Base-by-base conservation (phyloP, 2,797 vertebrate genomes). In the Acanthiza pusilla region DNA sequence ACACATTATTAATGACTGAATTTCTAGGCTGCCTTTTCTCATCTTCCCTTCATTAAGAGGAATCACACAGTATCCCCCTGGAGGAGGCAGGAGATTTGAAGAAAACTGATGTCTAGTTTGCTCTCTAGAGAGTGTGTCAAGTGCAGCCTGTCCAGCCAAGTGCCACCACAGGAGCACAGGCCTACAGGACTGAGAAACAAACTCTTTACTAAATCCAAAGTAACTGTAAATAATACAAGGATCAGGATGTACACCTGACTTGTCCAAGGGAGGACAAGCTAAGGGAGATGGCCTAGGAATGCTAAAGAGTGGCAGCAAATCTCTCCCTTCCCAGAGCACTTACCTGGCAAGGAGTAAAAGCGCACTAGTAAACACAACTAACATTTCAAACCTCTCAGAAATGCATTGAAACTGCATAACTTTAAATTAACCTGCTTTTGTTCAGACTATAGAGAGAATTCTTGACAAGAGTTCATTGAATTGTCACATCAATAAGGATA, bases 281-380 rank as follows among this genome's bases (percentile, higher is more conserved):
- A 53, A 29, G 34, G 34, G 32, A 92, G 16, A 66, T 15, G 32
- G 22, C 15, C 22, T 16, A 82, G 19, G 40, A 82, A 87, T 27
- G 61, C 20, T 70, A 1, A 50, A 66, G n/a, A 51, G 43, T 5
- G 8, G n/a, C 30, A 18, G 45, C 36, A 85, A 85, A 73, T 21
- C 30, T 32, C 23, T 73, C 30, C 18, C 16, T 74, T 34, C 38
- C 75, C n/a, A 72, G 21, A 68, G 32, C 4, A 10, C 47, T 27
- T 38, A 10, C 8, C 14, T 54, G 34, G 20, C 22, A 76, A 32
- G 29, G 38, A 66, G 11, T 2, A 34, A 36, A 58, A 58, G 0
- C 4, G 11, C 25, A 8, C 27, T 7, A 63, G 21, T 16, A 55
- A 77, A 57, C 0, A 5, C 10, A 20, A 50, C 7, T 8, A 26